Percentiles rank a stretch among this genome's conserved stretches.
Conservation (phyloP, 2,113 vertebrate species). For the Microcebus lehilahytsara region DNA sequence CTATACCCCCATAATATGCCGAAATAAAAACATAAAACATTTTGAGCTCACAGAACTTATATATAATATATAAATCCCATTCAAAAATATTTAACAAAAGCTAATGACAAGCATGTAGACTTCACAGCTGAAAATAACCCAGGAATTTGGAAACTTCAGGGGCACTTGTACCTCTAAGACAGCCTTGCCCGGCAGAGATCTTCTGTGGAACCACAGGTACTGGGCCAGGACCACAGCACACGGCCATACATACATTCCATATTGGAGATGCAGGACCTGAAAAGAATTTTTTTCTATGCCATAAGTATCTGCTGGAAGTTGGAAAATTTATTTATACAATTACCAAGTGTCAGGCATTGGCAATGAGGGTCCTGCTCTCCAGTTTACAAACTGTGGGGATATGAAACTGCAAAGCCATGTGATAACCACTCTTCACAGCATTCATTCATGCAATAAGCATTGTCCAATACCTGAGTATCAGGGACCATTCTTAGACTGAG, state of each 20-base stretch:
- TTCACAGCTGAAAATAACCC: background rate
- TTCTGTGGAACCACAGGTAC: conserved; percentile 89
- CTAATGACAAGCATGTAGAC: background rate
- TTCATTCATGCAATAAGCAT: background rate
- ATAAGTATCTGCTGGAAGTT: background rate
- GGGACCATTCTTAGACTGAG: background rate
- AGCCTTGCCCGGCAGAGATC: conserved; percentile 79
- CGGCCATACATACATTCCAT: conserved; percentile 95
- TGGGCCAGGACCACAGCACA: conserved; percentile 94
- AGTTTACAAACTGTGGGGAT: background rate
- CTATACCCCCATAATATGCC: too few species aligned
- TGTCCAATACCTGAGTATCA: background rate
- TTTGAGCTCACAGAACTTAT: background rate
- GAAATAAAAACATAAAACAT: background rate
- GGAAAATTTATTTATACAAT: background rate
- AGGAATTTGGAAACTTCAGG: background rate
- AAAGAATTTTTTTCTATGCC: conserved; percentile 9
- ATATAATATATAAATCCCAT: background rate
- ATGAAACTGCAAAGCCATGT: background rate
- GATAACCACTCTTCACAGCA: background rate
- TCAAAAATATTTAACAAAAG: background rate
- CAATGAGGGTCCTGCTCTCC: background rate
- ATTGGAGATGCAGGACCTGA: conserved; percentile 90
- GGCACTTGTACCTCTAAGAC: conserved; percentile 89
- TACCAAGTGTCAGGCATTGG: background rate